A percentile compares a stretch with the other conserved stretches of the same genome.
phyloP scores from a whole-genome alignment of 2,888 invertebrate genomes.

The Latrodectus hesperus region DNA sequence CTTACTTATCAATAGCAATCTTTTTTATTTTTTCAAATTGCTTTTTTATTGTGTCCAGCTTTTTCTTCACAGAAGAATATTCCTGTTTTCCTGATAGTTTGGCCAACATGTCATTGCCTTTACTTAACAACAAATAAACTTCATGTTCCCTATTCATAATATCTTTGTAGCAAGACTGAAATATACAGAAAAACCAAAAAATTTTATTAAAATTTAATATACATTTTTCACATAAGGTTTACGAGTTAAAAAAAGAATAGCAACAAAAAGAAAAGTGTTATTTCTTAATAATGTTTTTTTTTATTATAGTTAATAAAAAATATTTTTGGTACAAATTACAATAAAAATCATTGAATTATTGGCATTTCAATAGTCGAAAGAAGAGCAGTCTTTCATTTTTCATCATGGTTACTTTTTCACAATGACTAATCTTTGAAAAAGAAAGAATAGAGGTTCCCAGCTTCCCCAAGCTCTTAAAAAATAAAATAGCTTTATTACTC shows the following conservation, averaged over 20 bases:
- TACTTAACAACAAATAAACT: constrained; percentile 93
- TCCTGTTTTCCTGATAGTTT: constrained; percentile 73
- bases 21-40: constrained; percentile 94
- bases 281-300: too few relatives aligned
- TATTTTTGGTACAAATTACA: too few relatives aligned
- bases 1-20: constrained; percentile 83
- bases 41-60: constrained; percentile 88
- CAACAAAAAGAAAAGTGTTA: neutral
- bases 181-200: neutral
- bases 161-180: constrained; percentile 85
- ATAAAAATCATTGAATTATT: too few relatives aligned
- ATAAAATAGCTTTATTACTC: too few relatives aligned
- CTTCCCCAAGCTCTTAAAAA: too few relatives aligned
- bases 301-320: too few relatives aligned
- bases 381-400: too few relatives aligned
- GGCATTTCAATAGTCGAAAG: too few relatives aligned
- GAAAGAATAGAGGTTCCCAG: too few relatives aligned
- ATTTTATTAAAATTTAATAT: neutral
- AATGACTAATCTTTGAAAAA: too few relatives aligned
- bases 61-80: constrained; percentile 70
- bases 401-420: too few relatives aligned
- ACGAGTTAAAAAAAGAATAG: neutral
- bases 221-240: neutral
- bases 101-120: constrained; percentile 84
- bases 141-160: constrained; percentile 93